Percentiles rank a stretch among this genome's conserved stretches.
phyloP scores from a whole-genome alignment of 1,140 invertebrate species.

The Temnothorax longispinosus region DNA sequence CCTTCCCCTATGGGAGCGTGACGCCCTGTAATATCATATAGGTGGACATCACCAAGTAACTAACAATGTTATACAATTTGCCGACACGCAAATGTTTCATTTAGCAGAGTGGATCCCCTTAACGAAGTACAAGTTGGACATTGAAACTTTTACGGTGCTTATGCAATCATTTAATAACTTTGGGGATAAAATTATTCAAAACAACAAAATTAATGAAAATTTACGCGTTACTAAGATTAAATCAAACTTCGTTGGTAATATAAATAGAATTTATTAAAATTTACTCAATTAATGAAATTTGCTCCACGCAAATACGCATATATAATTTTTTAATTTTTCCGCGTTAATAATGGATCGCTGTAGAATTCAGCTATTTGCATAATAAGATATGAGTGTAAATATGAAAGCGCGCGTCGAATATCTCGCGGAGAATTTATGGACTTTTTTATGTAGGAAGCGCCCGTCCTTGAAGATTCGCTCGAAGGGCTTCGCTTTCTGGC shows the following conservation, averaged over 20 bases:
- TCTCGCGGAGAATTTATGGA: not conserved
- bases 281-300: not conserved
- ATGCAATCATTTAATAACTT: not conserved
- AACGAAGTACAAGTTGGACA: not conserved
- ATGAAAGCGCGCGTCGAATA: not conserved
- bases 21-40: conserved; percentile 1
- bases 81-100: conserved; percentile 74
- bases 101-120: conserved; percentile 68
- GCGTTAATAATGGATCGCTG: not conserved
- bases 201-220: not conserved
- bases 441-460: conserved; percentile 15
- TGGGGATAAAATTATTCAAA: not conserved
- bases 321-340: not conserved
- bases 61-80: conserved; percentile 27
- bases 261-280: not conserved
- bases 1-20: conserved; percentile 42
- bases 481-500: conserved; percentile 42
- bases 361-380: not conserved
- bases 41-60: not conserved
- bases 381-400: conserved; percentile 24
- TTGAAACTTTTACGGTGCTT: not conserved
- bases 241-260: not conserved
- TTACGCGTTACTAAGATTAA: not conserved
- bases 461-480: conserved; percentile 58
- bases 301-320: no score